phyloP scores from a whole-genome alignment of 2,888 invertebrate species.

The Spodoptera exigua region DNA sequence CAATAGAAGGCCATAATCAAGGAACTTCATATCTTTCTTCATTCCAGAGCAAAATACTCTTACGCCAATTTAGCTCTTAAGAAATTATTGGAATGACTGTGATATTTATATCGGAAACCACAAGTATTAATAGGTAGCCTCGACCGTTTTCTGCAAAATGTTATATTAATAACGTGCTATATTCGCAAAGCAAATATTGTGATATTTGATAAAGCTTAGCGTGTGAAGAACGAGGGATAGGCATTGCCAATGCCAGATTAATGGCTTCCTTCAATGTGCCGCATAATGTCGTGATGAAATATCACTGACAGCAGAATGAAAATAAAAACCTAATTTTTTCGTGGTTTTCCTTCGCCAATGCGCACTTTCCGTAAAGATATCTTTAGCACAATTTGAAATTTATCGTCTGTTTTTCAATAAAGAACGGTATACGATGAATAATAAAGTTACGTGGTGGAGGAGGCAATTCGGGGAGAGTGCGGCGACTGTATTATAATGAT shows the following conservation, averaged over 20 bases:
- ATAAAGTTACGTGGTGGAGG: constrained; percentile 28
- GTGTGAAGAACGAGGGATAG: constrained; percentile 40
- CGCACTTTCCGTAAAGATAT: constrained; percentile 22
- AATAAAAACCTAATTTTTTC: constrained; percentile 40
- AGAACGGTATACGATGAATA: constrained; percentile 29
- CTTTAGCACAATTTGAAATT: constrained; percentile 38
- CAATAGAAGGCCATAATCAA: constrained; percentile 10
- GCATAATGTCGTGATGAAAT: constrained; percentile 58
- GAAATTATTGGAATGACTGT: constrained; percentile 9
- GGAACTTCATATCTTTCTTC: neutral
- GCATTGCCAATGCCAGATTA: constrained; percentile 60
- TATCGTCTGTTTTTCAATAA: constrained; percentile 52
- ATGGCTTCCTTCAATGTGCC: constrained; percentile 56
- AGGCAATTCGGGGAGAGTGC: constrained; percentile 25
- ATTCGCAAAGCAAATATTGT: constrained; percentile 50
- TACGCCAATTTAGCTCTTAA: constrained; percentile 1
- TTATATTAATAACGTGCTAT: constrained; percentile 46
- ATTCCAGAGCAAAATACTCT: neutral
- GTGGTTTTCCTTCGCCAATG: constrained; percentile 22
- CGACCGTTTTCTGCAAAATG: constrained; percentile 34
- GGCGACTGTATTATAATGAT: constrained; percentile 53
- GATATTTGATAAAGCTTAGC: constrained; percentile 41
- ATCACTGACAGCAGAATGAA: constrained; percentile 50
- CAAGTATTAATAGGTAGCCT: constrained; percentile 36
- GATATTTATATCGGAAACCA: constrained; percentile 26